Base-by-base conservation (phyloP, 2,113 vertebrate species). In the Accipiter virgatus region DNA sequence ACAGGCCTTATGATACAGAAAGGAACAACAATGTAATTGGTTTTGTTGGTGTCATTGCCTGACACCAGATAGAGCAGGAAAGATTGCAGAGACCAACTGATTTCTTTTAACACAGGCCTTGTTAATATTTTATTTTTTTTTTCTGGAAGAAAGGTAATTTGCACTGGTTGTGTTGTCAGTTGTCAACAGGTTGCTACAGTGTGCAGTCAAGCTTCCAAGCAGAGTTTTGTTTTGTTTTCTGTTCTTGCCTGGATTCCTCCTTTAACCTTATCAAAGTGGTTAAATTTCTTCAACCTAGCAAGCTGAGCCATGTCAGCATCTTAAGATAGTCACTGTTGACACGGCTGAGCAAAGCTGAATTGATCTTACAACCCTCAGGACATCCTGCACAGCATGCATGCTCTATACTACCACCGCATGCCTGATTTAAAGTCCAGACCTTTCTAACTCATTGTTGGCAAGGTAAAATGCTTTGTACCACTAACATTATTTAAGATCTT, bases 191-290 rank as follows among this genome's bases (percentile, higher is more conserved):
- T 94, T 97, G 63, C 80, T 91, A 81, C 18, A 9, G 45, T 59
- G 63, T 94, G 74, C 91, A 97, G 77, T 82, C 95, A 95, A 71
- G 84, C 92, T 97, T 96, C 95, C 95, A 96, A 97, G 81, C 72
- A 78, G 75, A 40, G 53, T 72, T 96, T 90, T 94, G 70, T 90
- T 98, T 97, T 96, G 77, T 86, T 98, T 98, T 96, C 89, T 95
- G 0, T 97, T 98, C 36, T 85, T 94, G 93, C 86, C 94, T 95
- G 81, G 62, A 67, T 98, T 97, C 91, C 70, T 78, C 88, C 90
- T 97, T 97, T 98, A 98, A 98, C 98, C 97, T 98, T 98, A 98
- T 98, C 97, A 98, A 97, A 98, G 93, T 91, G 95, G 97, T 93
- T 97, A 97, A 95, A 97, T 97, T 98, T 98, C 95, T 97, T 95